Conservation (phyloP, 2,113 vertebrate species). For the Chaenogobius annularis region DNA sequence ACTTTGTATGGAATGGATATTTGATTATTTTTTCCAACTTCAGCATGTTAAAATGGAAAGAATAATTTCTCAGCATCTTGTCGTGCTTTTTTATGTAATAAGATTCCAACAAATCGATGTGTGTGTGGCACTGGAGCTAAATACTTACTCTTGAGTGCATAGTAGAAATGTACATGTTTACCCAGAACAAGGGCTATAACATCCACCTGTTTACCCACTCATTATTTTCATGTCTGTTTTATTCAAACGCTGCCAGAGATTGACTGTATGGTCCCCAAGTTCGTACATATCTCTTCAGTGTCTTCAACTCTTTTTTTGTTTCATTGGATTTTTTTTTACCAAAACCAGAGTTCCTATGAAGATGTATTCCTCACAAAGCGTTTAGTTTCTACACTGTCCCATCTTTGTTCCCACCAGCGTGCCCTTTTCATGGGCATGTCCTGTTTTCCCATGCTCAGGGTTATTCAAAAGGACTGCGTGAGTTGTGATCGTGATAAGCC, state of each 20-base stretch:
- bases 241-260: slow-evolving; percentile 12
- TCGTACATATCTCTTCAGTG: not conserved
- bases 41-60: slow-evolving; percentile 30
- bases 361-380: not conserved
- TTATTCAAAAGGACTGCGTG: slow-evolving; percentile 46
- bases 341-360: not conserved
- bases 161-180: slow-evolving; percentile 54
- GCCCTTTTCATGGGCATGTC: slow-evolving; percentile 6
- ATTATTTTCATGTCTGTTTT: slow-evolving; percentile 21
- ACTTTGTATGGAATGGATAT: slow-evolving; percentile 12
- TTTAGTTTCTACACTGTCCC: slow-evolving; percentile 20
- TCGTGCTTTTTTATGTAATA: not conserved
- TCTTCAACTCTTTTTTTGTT: not conserved
- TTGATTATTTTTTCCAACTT: slow-evolving; percentile 31
- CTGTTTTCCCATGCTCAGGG: slow-evolving; percentile 64
- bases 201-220: slow-evolving; percentile 24
- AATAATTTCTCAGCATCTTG: not conserved
- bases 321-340: not conserved
- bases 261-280: not conserved
- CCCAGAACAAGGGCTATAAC: slow-evolving; percentile 70
- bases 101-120: not conserved
- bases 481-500: slow-evolving; percentile 53
- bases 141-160: slow-evolving; percentile 36
- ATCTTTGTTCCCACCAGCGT: not conserved
- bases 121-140: slow-evolving; percentile 36